phyloP scores from a whole-genome alignment of 2,797 vertebrate species.

The Alosa sapidissima region DNA sequence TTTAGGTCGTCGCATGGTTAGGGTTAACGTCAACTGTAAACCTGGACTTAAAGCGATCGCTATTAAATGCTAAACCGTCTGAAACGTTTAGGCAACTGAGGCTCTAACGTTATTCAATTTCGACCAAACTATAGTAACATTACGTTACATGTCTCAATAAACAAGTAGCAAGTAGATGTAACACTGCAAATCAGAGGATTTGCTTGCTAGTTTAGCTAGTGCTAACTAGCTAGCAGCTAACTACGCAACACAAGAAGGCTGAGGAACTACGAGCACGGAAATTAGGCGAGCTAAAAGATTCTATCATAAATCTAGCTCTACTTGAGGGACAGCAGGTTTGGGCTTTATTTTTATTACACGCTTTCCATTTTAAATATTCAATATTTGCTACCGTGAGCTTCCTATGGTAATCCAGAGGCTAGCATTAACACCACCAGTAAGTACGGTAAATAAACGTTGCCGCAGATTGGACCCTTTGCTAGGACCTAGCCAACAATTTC shows the following conservation, averaged over 20 bases:
- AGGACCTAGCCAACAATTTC: neutral
- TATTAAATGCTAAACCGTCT: neutral
- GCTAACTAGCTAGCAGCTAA: neutral
- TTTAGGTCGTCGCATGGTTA: neutral
- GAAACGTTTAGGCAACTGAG: neutral
- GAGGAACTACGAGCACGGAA: too few species aligned
- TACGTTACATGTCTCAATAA: neutral
- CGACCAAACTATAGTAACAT: neutral
- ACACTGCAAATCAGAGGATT: neutral
- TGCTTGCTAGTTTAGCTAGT: neutral
- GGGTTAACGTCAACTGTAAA: neutral
- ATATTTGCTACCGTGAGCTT: neutral
- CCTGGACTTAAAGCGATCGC: neutral
- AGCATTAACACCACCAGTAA: neutral
- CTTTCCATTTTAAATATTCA: neutral
- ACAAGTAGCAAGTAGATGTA: neutral
- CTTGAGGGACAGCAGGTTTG: too few species aligned
- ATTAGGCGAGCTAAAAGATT: too few species aligned
- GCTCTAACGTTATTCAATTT: neutral
- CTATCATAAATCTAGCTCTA: too few species aligned
- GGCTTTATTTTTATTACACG: neutral
- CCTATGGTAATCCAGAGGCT: neutral
- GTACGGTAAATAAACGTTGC: neutral
- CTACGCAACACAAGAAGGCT: constrained; percentile 16
- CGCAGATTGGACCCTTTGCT: neutral